Evolutionary conservation across 1,140 invertebrate genomes (phyloP).

Genomic region (Vanessa atalanta): DNA sequence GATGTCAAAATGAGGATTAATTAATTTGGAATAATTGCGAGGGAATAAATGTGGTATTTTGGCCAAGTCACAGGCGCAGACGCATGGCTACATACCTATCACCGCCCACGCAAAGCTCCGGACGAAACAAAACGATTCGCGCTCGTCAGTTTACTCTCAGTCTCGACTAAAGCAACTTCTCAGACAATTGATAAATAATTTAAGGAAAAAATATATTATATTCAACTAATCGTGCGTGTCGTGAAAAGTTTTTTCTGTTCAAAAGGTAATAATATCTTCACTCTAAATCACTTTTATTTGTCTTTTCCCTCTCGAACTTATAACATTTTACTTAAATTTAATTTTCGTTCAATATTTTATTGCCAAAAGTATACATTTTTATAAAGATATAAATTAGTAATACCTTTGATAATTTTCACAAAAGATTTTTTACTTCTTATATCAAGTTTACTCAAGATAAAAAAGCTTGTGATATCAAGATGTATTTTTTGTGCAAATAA

Average conservation of each 20-base stretch:
- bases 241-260: neutral
- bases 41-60: constrained; percentile 60
- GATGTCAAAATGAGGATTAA: constrained; percentile 55
- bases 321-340: neutral
- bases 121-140: constrained; percentile 60
- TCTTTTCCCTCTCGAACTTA: neutral
- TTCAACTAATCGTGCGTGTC: neutral
- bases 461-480: no score
- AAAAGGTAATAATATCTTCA: neutral
- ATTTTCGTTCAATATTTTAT: no score
- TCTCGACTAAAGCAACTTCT: constrained; percentile 53
- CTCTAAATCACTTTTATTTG: neutral
- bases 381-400: no score
- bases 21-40: constrained; percentile 54
- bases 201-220: neutral
- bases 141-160: constrained; percentile 60
- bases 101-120: constrained; percentile 63
- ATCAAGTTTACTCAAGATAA: no score
- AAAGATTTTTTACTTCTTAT: no score
- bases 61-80: constrained; percentile 53
- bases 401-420: no score
- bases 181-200: constrained; percentile 23
- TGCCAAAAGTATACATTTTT: no score
- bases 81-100: constrained; percentile 44
- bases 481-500: no score